Evolutionary conservation across 2,797 vertebrate species (phyloP), one percentile per base, ranked within the genome.

Genomic region (Coendou prehensilis): DNA sequence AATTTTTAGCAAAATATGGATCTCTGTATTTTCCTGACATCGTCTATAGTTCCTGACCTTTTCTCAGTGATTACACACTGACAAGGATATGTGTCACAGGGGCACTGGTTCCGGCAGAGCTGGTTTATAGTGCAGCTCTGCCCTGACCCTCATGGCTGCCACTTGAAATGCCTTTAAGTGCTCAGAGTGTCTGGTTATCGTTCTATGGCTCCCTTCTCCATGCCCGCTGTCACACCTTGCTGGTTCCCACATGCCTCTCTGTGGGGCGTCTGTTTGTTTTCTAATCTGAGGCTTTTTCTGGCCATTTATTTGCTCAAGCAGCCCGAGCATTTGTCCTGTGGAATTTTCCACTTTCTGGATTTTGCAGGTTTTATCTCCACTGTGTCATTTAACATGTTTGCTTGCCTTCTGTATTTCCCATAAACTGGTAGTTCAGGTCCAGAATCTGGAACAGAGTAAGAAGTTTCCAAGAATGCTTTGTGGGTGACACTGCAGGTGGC

Each of bases 281-380:
- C 61, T 45, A 50, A 89, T 30, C 52, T n/a, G 20, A 76, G 59
- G 9, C 15, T 64, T 93, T 93, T 85, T 69, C 52, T 90, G 84
- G 52, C 59, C 54, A 9, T 73, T 94, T 88, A 6, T 82, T 94
- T 96, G 75, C 57, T 87, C 45, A 71, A 73, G 81, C 95, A 95
- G 50, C 9, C 28, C 85, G 41, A 59, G 69, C 9, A 37, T 56
- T n/a, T 92, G 64, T 85, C 59, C 90, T 26, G 18, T 59, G 79
- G 59, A 85, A 64, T 63, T 88, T 45, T 80, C 56, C 20, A 50
- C 79, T 67, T 92, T 94, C 79, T 93, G 41, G 67, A 86, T 71
- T 91, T 88, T 91, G 57, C 79, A 89, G 28, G 81, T 57, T 45
- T 4, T 84, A 83, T 59, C 22, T 20, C 71, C 20, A 15, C 75